Percentiles rank a stretch among this genome's conserved stretches.
phyloP scores from a whole-genome alignment of 2,888 invertebrate species.

The Notodonta dromedarius region DNA sequence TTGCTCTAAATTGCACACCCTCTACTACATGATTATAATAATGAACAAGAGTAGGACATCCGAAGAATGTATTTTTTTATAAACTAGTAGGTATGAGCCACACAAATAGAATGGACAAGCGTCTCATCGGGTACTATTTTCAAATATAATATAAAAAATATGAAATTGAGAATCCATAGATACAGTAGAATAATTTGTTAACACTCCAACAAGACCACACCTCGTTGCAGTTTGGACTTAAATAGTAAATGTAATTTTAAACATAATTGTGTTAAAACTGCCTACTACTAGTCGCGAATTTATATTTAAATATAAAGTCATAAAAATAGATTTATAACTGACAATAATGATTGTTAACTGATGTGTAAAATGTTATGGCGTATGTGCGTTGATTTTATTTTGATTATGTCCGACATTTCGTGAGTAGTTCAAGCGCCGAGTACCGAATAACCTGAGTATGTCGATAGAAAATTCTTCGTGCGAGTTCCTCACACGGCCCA shows the following conservation, averaged over 20 bases:
- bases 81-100: background rate
- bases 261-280: slow-evolving; percentile 81
- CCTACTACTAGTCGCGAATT: slow-evolving; percentile 83
- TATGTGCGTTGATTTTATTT: slow-evolving; percentile 74
- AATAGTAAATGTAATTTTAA: slow-evolving; percentile 70
- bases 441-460: slow-evolving; percentile 22
- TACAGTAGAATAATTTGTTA: slow-evolving; percentile 5
- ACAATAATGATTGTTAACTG: slow-evolving; percentile 85
- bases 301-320: slow-evolving; percentile 81
- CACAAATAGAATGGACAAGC: background rate
- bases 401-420: slow-evolving; percentile 64
- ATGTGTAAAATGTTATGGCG: slow-evolving; percentile 82
- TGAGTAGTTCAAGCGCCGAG: slow-evolving; percentile 71
- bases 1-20: too few relatives aligned
- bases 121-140: background rate
- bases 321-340: slow-evolving; percentile 84
- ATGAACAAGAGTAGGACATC: background rate
- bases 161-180: background rate
- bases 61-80: slow-evolving; percentile 8
- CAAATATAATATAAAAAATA: background rate
- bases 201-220: slow-evolving; percentile 49
- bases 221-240: slow-evolving; percentile 56
- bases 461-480: background rate
- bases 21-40: too few relatives aligned
- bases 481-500: slow-evolving; percentile 13